These are phyloP conservation scores for Geodia barretti DNA, from an alignment of 37 sponge, comb jelly and placozoan species.

Conservation along the genomic window DNA sequence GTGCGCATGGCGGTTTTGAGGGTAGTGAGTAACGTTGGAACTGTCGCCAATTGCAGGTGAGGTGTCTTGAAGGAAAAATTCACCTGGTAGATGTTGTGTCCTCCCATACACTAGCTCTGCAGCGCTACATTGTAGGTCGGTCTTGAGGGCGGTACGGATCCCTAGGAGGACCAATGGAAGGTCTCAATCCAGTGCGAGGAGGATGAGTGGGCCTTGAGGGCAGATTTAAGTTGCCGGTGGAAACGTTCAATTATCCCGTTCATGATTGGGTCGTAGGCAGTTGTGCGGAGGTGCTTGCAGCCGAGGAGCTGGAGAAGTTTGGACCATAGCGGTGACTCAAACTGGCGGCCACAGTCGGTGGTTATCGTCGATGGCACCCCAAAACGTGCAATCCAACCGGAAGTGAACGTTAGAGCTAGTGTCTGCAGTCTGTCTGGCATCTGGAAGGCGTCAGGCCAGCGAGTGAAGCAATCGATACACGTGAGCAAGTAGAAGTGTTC, in stretches of 20 bases:
- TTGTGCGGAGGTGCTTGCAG: constrained; percentile 22
- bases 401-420: constrained; percentile 1
- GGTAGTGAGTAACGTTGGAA: no score
- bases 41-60: no score
- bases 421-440: constrained; percentile 6
- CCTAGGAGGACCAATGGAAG: constrained; percentile 56
- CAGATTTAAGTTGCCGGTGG: constrained; percentile 50
- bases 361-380: constrained; percentile 46
- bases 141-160: constrained; percentile 34
- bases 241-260: constrained; percentile 54
- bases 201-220: constrained; percentile 16
- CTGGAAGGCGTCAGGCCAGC: constrained; percentile 21
- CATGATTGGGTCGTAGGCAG: constrained; percentile 47
- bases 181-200: constrained; percentile 34
- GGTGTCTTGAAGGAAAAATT: no score
- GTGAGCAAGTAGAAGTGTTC: no score
- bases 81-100: constrained; percentile 54
- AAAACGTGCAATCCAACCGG: constrained; percentile 12
- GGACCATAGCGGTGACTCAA: constrained; percentile 36
- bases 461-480: constrained; percentile 14
- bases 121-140: constrained; percentile 37
- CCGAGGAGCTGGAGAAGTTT: constrained; percentile 29
- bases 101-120: constrained; percentile 59
- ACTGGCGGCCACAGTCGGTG: constrained; percentile 56
- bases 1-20: no score